These are phyloP conservation scores for Allolobophora icterica DNA, from an alignment of 2,888 invertebrate genomes.

Conservation along the genomic window DNA sequence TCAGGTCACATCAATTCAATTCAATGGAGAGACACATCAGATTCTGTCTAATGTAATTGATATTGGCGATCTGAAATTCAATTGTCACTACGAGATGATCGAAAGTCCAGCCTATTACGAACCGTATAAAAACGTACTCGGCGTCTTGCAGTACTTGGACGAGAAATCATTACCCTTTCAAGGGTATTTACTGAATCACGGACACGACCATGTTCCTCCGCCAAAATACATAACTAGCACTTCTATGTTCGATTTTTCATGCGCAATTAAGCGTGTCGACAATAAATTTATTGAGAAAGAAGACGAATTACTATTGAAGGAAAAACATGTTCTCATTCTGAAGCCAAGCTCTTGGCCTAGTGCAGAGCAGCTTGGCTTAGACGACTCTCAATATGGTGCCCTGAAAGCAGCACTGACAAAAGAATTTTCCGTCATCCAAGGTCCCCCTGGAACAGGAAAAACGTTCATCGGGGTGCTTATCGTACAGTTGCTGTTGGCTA, in stretches of 20 bases:
- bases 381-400: conserved; percentile 58
- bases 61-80: no score
- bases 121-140: conserved; percentile 78
- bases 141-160: conserved; percentile 73
- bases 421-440: conserved; percentile 61
- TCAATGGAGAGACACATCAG: no score
- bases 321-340: conserved; percentile 27
- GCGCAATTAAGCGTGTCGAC: background rate
- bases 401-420: conserved; percentile 57
- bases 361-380: conserved; percentile 52
- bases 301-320: background rate
- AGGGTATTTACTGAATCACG: conserved; percentile 73
- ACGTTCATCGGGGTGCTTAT: conserved; percentile 81
- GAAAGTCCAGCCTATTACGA: conserved; percentile 83
- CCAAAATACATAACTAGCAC: conserved; percentile 63
- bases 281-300: background rate
- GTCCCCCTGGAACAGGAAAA: conserved; percentile 88
- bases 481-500: conserved; percentile 72
- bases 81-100: conserved; percentile 70
- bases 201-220: conserved; percentile 52
- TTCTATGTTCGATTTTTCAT: background rate
- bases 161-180: conserved; percentile 72
- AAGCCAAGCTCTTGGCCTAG: conserved; percentile 53
- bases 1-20: conserved; percentile 36
- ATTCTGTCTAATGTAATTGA: no score